Conservation (phyloP, 2,797 vertebrate genomes). For the Dromococcyx pavoninus region DNA sequence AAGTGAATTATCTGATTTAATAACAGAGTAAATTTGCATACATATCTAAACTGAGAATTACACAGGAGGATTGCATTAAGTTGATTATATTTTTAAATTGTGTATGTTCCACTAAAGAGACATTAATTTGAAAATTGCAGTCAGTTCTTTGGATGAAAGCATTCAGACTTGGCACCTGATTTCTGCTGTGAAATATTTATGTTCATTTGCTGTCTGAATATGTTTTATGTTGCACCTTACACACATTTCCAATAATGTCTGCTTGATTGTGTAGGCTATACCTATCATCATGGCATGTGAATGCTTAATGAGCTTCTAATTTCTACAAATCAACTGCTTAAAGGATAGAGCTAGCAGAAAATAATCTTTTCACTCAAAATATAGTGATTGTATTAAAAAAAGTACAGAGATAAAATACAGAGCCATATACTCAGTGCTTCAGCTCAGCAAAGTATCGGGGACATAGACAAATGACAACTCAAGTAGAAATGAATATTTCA, state of each 20-base stretch:
- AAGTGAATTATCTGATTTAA: slow-evolving; percentile 33
- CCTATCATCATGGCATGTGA: not conserved
- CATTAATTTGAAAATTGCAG: slow-evolving; percentile 41
- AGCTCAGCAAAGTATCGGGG: not conserved
- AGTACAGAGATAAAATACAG: not conserved
- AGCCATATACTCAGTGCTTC: not conserved
- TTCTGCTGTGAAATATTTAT: slow-evolving; percentile 49
- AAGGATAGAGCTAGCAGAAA: not conserved
- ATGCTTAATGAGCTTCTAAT: slow-evolving; percentile 22
- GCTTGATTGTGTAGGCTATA: not conserved
- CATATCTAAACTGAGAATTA: not conserved
- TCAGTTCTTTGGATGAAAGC: not conserved
- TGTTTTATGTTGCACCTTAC: slow-evolving; percentile 27
- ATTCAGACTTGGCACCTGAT: slow-evolving; percentile 9
- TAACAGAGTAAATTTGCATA: slow-evolving; percentile 20
- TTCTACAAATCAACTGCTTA: slow-evolving; percentile 12
- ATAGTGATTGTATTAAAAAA: not conserved
- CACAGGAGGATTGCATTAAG: not conserved
- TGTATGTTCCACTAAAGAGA: not conserved
- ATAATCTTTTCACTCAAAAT: slow-evolving; percentile 12
- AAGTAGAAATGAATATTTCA: slow-evolving; percentile 4
- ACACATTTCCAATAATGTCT: slow-evolving; percentile 20
- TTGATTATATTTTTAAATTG: not conserved
- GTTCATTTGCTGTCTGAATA: slow-evolving; percentile 8
- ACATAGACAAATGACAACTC: not conserved